A percentile compares a stretch with the other conserved stretches of the same genome.
Evolutionary conservation across 2,888 invertebrate species (phyloP).

Genomic region (Volucella inanis): DNA sequence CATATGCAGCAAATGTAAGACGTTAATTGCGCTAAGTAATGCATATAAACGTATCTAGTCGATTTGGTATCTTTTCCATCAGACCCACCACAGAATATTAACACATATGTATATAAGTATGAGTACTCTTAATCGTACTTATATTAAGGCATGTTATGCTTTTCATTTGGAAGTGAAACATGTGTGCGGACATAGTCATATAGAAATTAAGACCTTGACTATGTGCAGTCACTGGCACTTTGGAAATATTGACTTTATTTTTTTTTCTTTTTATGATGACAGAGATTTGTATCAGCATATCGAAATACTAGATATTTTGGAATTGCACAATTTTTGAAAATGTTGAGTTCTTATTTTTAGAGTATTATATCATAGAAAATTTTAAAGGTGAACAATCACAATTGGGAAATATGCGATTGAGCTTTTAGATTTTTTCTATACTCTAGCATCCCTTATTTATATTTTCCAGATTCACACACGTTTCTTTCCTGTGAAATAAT

Average conservation of each 20-base stretch:
- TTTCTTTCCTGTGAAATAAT: no score
- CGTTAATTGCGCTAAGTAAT: slow-evolving; percentile 74
- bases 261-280: not conserved
- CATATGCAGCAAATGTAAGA: slow-evolving; percentile 35
- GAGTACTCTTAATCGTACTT: not conserved
- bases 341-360: no score
- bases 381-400: no score
- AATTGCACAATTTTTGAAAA: no score
- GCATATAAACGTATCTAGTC: slow-evolving; percentile 67
- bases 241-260: not conserved
- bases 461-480: no score
- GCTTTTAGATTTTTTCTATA: no score
- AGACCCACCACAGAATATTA: slow-evolving; percentile 51
- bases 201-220: slow-evolving; percentile 68
- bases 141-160: slow-evolving; percentile 15
- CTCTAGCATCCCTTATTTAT: no score
- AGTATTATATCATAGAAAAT: no score
- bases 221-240: slow-evolving; percentile 36
- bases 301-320: no score
- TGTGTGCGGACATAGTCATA: slow-evolving; percentile 64
- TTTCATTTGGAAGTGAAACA: slow-evolving; percentile 59
- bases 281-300: no score
- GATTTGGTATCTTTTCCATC: slow-evolving; percentile 65
- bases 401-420: no score
- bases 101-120: slow-evolving; percentile 21